Percentiles rank a stretch among this genome's conserved stretches.
Evolutionary conservation across 2,888 invertebrate species (phyloP).

Genomic region (Aricia artaxerxes): DNA sequence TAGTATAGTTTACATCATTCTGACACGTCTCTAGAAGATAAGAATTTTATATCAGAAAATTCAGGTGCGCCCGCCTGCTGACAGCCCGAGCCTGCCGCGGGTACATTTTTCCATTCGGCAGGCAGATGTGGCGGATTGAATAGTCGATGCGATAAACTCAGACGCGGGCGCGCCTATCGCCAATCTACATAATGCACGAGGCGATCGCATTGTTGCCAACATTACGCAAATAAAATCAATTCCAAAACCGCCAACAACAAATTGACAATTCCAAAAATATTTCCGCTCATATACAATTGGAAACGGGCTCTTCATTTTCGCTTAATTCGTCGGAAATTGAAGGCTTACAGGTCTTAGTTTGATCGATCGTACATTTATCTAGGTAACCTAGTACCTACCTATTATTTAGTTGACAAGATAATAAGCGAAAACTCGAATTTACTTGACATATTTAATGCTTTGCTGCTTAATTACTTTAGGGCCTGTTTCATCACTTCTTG

Average conservation of each 20-base stretch:
- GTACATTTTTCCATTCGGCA: slow-evolving; percentile 57
- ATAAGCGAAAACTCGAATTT: too few relatives aligned
- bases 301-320: not conserved
- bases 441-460: too few relatives aligned
- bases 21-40: not conserved
- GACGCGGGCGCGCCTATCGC: slow-evolving; percentile 53
- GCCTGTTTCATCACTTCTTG: too few relatives aligned
- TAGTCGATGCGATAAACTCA: slow-evolving; percentile 77
- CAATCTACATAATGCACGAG: slow-evolving; percentile 74
- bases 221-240: slow-evolving; percentile 32
- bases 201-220: slow-evolving; percentile 45
- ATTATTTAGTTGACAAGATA: too few relatives aligned
- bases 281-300: not conserved
- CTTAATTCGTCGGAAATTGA: not conserved
- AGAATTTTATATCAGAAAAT: slow-evolving; percentile 33
- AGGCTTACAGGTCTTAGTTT: too few relatives aligned
- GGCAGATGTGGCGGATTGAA: slow-evolving; percentile 74
- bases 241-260: slow-evolving; percentile 10
- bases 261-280: slow-evolving; percentile 11
- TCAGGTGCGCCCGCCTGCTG: slow-evolving; percentile 46
- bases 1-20: not conserved
- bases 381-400: not conserved
- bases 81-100: slow-evolving; percentile 34
- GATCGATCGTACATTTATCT: too few relatives aligned
- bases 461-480: not conserved